Evolutionary conservation across 2,888 invertebrate species (phyloP), one percentile per base, ranked within the genome.

Genomic region (Carpatolechia fugitivella): DNA sequence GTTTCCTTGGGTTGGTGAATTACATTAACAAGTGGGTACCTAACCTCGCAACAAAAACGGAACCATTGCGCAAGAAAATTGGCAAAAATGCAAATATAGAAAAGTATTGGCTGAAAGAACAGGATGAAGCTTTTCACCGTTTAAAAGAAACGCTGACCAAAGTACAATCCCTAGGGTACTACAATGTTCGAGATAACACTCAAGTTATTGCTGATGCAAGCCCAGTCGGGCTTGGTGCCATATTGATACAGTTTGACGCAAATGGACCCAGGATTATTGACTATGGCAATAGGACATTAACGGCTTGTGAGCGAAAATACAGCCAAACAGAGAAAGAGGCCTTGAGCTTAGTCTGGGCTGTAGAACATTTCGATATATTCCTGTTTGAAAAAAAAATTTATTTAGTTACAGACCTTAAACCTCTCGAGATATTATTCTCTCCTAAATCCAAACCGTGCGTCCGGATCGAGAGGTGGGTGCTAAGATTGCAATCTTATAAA

Each of bases 371-470:
- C 35, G 13, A 65, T 6, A 56, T 64, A 0, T 72, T 60, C 14
- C 51, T 70, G 0, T 70, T 35, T 50, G 68, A 69, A 0, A 72
- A 69, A 38, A 48, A 57, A 18, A 68, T 70, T 46, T 76, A 74
- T 0, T 57, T 77, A 0, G 33, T 72, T 0, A 75, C 64, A 0
- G 74, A 75, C 47, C 71, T 74, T 40, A 72, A 74, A 33, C 80
- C 86, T 0, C 58, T 90, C 3, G 74, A 78, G 31, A 54, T 66
- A 3, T 36, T 78, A 3, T 77, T 76, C 52, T 56, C 69, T 0
- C 57, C 63, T 11, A 66, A 63, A 51, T 70, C 74, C 0, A 76
- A 72, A 59, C 75, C 76, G 7, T 74, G 70, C 41, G 78, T 75
- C 0, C 40, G 78, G 7, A 41, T 68, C 0, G 66, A 68, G 33